phyloP scores from a whole-genome alignment of 2,888 invertebrate species.

The Watsonalla cultraria region DNA sequence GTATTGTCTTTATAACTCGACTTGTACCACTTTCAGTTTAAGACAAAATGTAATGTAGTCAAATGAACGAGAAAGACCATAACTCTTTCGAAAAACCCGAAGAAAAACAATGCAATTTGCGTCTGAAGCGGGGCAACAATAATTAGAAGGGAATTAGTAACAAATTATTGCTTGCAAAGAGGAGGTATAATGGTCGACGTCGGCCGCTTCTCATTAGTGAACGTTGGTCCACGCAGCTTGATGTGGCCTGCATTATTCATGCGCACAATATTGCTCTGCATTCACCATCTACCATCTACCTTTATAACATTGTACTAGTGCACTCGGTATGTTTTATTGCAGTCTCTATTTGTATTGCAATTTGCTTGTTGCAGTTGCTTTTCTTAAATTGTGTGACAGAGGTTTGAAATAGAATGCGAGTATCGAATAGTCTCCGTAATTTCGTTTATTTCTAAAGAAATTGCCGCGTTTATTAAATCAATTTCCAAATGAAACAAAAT shows the following conservation, averaged over 20 bases:
- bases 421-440: no score
- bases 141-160: conserved; percentile 72
- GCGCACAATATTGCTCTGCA: conserved; percentile 70
- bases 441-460: no score
- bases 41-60: not conserved
- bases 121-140: conserved; percentile 41
- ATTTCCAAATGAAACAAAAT: no score
- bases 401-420: not conserved
- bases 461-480: no score
- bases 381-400: not conserved
- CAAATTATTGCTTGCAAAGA: conserved; percentile 67
- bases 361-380: conserved; percentile 16
- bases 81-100: conserved; percentile 4
- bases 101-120: conserved; percentile 33
- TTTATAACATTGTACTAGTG: conserved; percentile 34
- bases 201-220: conserved; percentile 71
- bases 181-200: conserved; percentile 57
- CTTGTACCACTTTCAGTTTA: no score
- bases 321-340: conserved; percentile 39
- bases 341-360: conserved; percentile 20
- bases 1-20: no score
- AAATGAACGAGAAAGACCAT: not conserved
- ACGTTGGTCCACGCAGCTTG: conserved; percentile 51
- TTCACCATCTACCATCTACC: conserved; percentile 38
- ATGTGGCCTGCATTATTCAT: conserved; percentile 73